Percentiles rank a stretch among this genome's conserved stretches.
These are phyloP conservation scores for Zosterops borbonicus DNA, from an alignment of 2,113 vertebrate genomes.

Conservation along the genomic window DNA sequence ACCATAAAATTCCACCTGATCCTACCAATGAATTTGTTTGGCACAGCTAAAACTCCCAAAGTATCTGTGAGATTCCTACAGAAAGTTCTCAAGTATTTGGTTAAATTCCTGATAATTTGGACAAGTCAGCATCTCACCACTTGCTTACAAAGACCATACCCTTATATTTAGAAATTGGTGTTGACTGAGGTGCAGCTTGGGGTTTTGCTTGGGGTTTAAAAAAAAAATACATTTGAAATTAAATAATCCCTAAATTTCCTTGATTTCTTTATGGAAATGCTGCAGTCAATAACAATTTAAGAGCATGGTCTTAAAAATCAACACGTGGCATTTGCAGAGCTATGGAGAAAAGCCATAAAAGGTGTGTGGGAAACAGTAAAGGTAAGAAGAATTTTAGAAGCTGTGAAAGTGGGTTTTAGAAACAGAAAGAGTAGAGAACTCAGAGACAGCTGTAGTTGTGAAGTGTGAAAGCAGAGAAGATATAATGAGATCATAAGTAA, in stretches of 20 bases:
- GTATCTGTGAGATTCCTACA: neutral
- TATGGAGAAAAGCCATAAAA: neutral
- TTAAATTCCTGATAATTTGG: neutral
- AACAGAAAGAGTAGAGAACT: neutral
- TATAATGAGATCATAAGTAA: neutral
- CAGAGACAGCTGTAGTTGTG: neutral
- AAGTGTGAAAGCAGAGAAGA: neutral
- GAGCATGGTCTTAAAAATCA: neutral
- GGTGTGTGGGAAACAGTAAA: neutral
- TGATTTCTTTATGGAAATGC: neutral
- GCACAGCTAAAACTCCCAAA: neutral
- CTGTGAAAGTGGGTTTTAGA: neutral
- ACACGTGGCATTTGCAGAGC: neutral
- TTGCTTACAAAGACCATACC: neutral
- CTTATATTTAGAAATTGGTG: neutral
- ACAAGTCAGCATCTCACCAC: neutral
- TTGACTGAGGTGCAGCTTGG: neutral
- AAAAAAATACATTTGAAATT: neutral
- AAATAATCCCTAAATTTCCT: neutral
- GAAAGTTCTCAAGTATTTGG: neutral
- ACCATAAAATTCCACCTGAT: neutral
- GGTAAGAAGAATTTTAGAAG: neutral
- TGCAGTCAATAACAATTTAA: neutral
- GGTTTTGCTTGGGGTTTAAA: too few species aligned
- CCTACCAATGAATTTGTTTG: neutral